A percentile compares a stretch with the other conserved stretches of the same genome.
Conservation (phyloP, 2,888 invertebrate species). For the Macaria notata region DNA sequence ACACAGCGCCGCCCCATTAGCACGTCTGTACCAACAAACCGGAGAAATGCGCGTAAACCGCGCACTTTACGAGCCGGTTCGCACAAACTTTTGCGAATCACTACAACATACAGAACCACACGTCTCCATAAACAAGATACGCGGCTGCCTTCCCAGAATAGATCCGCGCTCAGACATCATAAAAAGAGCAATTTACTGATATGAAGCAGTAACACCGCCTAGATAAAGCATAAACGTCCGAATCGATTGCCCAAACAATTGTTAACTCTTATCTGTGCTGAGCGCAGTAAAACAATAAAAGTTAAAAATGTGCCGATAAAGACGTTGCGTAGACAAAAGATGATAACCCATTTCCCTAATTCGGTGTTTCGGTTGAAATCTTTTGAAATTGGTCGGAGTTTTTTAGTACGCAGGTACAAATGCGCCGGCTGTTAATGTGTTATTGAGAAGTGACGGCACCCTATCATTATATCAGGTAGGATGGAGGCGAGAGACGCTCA, state of each 20-base stretch:
- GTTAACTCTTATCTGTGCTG: slow-evolving; percentile 24
- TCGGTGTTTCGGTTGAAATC: slow-evolving; percentile 42
- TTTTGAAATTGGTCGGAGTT: slow-evolving; percentile 41
- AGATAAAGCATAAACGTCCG: slow-evolving; percentile 22
- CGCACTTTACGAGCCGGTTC: slow-evolving; percentile 16
- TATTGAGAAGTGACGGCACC: slow-evolving; percentile 61
- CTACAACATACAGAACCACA: slow-evolving; percentile 4
- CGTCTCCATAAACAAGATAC: slow-evolving; percentile 15
- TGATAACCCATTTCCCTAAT: slow-evolving; percentile 60
- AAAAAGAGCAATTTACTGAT: slow-evolving; percentile 32
- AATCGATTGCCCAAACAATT: slow-evolving; percentile 29
- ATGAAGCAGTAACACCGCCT: slow-evolving; percentile 27
- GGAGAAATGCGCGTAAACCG: slow-evolving; percentile 20
- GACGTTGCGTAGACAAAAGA: slow-evolving; percentile 36
- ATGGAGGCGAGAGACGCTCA: slow-evolving; percentile 43
- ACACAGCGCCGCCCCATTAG: slow-evolving; percentile 50
- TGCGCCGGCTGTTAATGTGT: slow-evolving; percentile 44
- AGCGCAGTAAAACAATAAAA: slow-evolving; percentile 52
- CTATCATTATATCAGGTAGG: slow-evolving; percentile 75
- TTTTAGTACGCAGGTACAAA: slow-evolving; percentile 23
- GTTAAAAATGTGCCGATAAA: slow-evolving; percentile 40
- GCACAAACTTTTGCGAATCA: slow-evolving; percentile 15
- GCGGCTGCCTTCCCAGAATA: slow-evolving; percentile 20
- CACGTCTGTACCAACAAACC: slow-evolving; percentile 46
- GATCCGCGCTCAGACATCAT: slow-evolving; percentile 22